These are phyloP conservation scores for Amphipyra tragopoginis DNA, from an alignment of 2,888 invertebrate genomes.

Conservation along the genomic window DNA sequence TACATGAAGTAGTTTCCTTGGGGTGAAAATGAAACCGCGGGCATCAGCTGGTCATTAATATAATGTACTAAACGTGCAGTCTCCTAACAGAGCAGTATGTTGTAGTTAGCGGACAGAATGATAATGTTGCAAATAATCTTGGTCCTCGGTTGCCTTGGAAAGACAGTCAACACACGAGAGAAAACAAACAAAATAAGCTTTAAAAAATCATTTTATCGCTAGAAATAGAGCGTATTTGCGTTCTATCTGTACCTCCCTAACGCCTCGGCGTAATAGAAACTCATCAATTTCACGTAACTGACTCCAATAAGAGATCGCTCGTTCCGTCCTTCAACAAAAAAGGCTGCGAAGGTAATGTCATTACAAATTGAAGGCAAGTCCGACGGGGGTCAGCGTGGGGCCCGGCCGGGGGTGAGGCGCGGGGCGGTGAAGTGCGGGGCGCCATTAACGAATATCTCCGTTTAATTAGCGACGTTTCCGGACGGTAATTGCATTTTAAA, in stretches of 20 bases:
- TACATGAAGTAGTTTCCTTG: too few relatives aligned
- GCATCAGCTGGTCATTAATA: too few relatives aligned
- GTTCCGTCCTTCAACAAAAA: conserved; percentile 55
- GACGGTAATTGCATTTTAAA: conserved; percentile 81
- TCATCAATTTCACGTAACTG: conserved; percentile 55
- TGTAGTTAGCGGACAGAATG: too few relatives aligned
- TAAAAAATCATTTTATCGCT: too few relatives aligned
- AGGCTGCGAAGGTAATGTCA: conserved; percentile 59
- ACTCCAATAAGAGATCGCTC: conserved; percentile 57
- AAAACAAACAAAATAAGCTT: too few relatives aligned
- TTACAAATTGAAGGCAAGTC: conserved; percentile 62
- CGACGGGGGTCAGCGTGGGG: conserved; percentile 43
- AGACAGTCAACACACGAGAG: too few relatives aligned
- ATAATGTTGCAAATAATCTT: too few relatives aligned
- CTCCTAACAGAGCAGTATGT: too few relatives aligned
- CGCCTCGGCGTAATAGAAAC: conserved; percentile 46
- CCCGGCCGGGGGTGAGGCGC: conserved; percentile 6
- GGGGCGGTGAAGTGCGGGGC: conserved; percentile 30
- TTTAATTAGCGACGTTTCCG: conserved; percentile 78
- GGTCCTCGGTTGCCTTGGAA: too few relatives aligned
- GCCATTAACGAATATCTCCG: conserved; percentile 75
- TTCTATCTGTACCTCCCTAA: not conserved
- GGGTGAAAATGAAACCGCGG: too few relatives aligned
- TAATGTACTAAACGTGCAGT: too few relatives aligned
- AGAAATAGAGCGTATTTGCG: too few relatives aligned